phyloP scores from a whole-genome alignment of 2,797 vertebrate genomes.

The Phoeniculus purpureus region DNA sequence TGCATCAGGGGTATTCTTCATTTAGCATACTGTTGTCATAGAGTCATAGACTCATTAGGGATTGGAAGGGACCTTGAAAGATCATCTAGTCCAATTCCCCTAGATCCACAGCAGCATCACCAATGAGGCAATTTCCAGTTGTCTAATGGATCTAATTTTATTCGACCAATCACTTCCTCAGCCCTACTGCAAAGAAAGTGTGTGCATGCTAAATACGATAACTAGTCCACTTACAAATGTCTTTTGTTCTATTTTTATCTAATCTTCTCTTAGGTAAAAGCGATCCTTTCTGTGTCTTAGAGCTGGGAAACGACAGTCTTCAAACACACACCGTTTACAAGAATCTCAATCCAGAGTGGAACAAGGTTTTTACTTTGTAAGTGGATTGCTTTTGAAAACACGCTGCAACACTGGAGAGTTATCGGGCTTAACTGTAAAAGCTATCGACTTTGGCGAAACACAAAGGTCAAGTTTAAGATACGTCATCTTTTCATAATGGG shows the following conservation, averaged over 20 bases:
- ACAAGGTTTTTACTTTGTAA: conserved; percentile 94
- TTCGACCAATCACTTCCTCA: neutral
- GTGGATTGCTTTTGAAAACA: conserved; percentile 57
- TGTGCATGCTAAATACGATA: neutral
- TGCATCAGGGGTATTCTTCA: fast-evolving
- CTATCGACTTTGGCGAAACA: conserved; percentile 26
- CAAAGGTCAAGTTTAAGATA: conserved; percentile 49
- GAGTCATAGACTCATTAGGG: too few species aligned
- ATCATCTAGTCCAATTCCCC: too few species aligned
- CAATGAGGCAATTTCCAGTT: fast-evolving
- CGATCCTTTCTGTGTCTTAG: conserved; percentile 91
- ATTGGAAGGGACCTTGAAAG: too few species aligned
- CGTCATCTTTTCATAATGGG: conserved; percentile 11
- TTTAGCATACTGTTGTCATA: neutral
- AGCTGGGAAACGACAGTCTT: conserved; percentile 91
- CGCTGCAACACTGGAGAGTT: neutral
- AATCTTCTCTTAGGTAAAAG: conserved; percentile 86
- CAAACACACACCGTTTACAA: conserved; percentile 93
- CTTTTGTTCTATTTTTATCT: neutral
- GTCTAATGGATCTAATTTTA: neutral
- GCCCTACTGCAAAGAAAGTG: neutral
- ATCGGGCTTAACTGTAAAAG: neutral
- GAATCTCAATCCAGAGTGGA: conserved; percentile 95
- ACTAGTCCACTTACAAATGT: neutral
- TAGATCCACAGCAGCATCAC: too few species aligned